phyloP scores from a whole-genome alignment of 2,797 vertebrate species.

The Stomatorhinus walkeri region DNA sequence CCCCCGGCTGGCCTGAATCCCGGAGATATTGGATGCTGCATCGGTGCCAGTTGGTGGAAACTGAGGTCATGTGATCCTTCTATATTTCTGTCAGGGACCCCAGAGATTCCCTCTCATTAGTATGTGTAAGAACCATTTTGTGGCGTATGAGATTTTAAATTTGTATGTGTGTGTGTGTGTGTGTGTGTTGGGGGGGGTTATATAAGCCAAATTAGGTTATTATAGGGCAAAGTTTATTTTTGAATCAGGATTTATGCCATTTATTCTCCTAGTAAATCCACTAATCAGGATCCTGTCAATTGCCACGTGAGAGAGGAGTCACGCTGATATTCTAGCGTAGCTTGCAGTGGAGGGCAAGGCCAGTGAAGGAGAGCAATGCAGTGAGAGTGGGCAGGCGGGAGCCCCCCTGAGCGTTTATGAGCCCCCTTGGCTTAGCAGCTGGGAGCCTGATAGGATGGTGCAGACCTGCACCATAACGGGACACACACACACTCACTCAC shows the following conservation, averaged over 20 bases:
- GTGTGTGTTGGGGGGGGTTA: background rate
- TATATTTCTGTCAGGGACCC: background rate
- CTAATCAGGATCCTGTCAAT: background rate
- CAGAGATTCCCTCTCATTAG: background rate
- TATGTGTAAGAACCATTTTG: background rate
- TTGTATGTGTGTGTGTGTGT: too few species aligned
- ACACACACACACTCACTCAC: background rate
- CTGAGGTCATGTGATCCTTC: background rate
- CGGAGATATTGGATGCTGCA: background rate
- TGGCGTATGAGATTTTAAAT: background rate
- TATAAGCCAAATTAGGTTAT: background rate
- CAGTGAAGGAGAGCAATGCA: background rate
- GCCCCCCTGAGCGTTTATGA: background rate
- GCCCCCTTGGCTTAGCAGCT: background rate
- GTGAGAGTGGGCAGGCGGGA: background rate
- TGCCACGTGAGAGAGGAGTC: background rate
- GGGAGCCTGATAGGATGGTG: background rate
- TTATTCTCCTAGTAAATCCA: background rate
- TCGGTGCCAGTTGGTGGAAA: background rate
- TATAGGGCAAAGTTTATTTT: background rate
- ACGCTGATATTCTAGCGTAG: background rate
- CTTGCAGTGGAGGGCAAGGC: background rate
- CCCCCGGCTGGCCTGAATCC: background rate
- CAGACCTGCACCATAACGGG: background rate
- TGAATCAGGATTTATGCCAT: background rate